These are phyloP conservation scores for Lysandra bellargus DNA, from an alignment of 2,888 invertebrate species.

Conservation along the genomic window DNA sequence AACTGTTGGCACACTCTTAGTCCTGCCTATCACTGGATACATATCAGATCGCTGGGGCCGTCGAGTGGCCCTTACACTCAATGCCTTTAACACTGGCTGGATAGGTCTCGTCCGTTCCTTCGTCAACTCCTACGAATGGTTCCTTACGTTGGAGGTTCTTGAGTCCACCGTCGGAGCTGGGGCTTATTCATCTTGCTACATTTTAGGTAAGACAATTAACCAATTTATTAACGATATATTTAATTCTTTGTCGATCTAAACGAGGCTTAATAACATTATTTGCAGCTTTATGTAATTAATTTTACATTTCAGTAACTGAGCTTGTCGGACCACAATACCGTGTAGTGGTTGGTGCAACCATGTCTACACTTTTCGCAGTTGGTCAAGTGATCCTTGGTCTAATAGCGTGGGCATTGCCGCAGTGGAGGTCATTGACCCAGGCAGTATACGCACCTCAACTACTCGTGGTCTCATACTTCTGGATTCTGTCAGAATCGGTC, in stretches of 20 bases:
- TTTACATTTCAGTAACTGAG: constrained; percentile 82
- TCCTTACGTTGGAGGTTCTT: constrained; percentile 85
- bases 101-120: constrained; percentile 85
- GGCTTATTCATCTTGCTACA: constrained; percentile 86
- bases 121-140: constrained; percentile 85
- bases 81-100: constrained; percentile 82
- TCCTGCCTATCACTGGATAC: constrained; percentile 85
- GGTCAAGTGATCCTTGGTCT: constrained; percentile 87
- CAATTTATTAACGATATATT: too few species aligned
- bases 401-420: constrained; percentile 84
- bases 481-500: constrained; percentile 87
- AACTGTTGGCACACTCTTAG: constrained; percentile 85
- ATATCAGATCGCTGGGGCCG: constrained; percentile 88
- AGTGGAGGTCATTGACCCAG: constrained; percentile 86
- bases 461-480: constrained; percentile 84
- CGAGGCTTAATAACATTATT: neutral
- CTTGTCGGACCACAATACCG: constrained; percentile 87
- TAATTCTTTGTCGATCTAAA: neutral
- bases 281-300: neutral
- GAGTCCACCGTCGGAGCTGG: constrained; percentile 86
- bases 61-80: constrained; percentile 81
- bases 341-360: constrained; percentile 86
- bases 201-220: constrained; percentile 77
- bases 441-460: constrained; percentile 87
- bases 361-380: constrained; percentile 86